Conservation (phyloP, 2,888 invertebrate species). For the Adineta ricciae region DNA sequence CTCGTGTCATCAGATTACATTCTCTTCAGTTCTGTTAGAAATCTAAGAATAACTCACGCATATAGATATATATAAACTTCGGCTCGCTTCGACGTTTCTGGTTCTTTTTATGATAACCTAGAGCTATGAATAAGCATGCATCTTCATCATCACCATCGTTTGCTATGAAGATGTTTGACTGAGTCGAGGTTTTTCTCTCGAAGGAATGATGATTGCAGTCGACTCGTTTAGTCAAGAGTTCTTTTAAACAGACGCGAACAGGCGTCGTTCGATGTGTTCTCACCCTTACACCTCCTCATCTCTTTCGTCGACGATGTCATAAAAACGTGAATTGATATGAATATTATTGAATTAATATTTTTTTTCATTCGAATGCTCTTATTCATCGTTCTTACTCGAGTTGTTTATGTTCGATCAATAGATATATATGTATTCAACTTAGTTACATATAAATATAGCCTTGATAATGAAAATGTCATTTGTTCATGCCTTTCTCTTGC, state of each 20-base stretch:
- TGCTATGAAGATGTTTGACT: not conserved
- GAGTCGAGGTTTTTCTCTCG: not conserved
- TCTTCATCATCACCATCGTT: not conserved
- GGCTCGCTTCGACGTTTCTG: not conserved
- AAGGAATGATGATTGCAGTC: no score
- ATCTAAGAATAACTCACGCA: not conserved
- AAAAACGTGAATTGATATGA: not conserved
- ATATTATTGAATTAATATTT: not conserved
- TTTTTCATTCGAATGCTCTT: not conserved
- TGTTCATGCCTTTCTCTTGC: not conserved
- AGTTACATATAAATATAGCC: constrained; percentile 7
- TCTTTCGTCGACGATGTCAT: not conserved
- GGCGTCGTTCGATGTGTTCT: not conserved
- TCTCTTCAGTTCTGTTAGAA: not conserved
- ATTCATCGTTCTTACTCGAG: not conserved
- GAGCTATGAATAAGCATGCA: not conserved
- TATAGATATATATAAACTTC: not conserved
- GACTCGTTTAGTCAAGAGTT: not conserved
- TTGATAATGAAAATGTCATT: not conserved
- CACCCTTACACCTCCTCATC: not conserved
- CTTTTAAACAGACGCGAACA: not conserved
- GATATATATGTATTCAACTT: not conserved
- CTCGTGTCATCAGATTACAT: not conserved
- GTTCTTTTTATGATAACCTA: not conserved
- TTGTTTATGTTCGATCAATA: not conserved